Evolutionary conservation across 2,113 vertebrate species (phyloP).

Genomic region (Zingel zingel): DNA sequence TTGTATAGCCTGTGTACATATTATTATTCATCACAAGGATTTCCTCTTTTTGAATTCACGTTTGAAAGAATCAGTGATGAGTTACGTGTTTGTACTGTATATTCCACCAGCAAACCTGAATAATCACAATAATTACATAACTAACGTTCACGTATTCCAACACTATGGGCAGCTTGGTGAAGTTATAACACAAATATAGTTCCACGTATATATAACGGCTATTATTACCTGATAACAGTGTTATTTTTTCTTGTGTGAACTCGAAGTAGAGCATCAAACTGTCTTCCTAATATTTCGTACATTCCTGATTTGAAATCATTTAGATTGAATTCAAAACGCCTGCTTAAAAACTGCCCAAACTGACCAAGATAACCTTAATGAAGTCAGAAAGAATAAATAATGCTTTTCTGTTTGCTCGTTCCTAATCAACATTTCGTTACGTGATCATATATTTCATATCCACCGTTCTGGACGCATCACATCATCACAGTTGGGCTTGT

Average conservation of each 20-base stretch:
- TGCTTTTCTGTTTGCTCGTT: background rate
- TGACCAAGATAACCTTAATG: background rate
- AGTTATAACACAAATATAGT: background rate
- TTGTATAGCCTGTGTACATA: conserved; percentile 19
- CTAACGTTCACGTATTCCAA: conserved; percentile 5
- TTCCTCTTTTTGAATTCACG: background rate
- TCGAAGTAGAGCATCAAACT: background rate
- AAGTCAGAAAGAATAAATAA: background rate
- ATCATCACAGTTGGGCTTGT: background rate
- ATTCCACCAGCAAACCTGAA: conserved; percentile 12
- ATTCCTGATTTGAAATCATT: background rate
- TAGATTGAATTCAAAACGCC: background rate
- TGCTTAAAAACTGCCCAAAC: background rate
- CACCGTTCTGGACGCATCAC: background rate
- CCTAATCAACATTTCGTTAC: background rate
- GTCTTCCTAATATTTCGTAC: background rate
- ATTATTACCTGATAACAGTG: background rate
- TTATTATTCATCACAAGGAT: conserved; percentile 50
- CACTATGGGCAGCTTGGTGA: conserved; percentile 17
- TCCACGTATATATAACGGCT: background rate
- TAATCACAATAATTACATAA: background rate
- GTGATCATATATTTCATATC: background rate
- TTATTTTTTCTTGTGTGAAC: background rate
- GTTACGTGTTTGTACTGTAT: conserved; percentile 17
- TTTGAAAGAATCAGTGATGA: background rate